phyloP scores from a whole-genome alignment of 2,113 vertebrate species.

The Semnopithecus entellus region DNA sequence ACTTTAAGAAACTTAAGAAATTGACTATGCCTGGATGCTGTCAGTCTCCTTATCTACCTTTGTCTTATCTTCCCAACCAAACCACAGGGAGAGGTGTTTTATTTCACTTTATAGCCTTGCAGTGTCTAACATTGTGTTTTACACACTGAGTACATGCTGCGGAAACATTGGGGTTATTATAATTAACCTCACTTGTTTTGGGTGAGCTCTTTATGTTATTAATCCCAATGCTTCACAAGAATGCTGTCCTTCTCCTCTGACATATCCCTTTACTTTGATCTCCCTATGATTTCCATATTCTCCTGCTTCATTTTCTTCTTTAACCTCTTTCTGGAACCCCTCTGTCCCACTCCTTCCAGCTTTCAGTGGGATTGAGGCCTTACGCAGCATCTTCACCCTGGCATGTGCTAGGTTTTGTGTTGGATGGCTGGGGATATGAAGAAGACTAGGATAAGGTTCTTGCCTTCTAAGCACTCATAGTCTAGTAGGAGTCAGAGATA shows the following conservation, averaged over 20 bases:
- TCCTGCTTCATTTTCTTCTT: neutral
- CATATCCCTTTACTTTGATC: neutral
- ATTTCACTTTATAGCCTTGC: neutral
- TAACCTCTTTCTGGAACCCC: neutral
- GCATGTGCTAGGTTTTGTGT: neutral
- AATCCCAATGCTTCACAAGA: neutral
- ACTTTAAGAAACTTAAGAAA: neutral
- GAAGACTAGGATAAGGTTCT: neutral
- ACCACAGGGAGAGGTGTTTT: neutral
- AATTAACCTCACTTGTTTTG: neutral
- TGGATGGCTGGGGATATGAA: neutral
- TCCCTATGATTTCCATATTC: neutral
- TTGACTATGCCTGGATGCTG: neutral
- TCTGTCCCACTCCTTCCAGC: neutral
- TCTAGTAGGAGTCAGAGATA: neutral
- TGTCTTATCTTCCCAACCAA: constrained; percentile 14
- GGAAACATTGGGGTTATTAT: neutral
- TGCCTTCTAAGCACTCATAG: neutral
- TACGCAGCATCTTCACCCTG: neutral
- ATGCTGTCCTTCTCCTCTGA: neutral
- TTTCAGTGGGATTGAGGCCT: neutral
- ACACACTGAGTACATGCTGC: neutral
- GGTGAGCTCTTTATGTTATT: neutral
- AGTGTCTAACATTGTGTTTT: neutral
- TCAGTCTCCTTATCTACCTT: neutral